Percentiles rank a stretch among this genome's conserved stretches.
phyloP scores from a whole-genome alignment of 2,797 vertebrate species.

The Macropus fuliginosus region DNA sequence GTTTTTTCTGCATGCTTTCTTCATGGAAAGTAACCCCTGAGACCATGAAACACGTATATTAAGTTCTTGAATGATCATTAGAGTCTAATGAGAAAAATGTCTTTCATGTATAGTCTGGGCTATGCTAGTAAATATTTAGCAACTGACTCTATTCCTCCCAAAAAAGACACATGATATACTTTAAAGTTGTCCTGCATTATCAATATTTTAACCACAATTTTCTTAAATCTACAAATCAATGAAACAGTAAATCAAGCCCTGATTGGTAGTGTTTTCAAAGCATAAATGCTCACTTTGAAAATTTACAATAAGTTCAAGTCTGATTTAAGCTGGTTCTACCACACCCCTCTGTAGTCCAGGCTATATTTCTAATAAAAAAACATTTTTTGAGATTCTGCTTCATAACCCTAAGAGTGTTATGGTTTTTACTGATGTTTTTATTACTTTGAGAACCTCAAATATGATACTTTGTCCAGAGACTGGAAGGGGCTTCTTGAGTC shows the following conservation, averaged over 20 bases:
- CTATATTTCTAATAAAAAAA: neutral
- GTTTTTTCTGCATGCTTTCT: neutral
- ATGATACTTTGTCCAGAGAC: neutral
- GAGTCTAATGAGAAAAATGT: neutral
- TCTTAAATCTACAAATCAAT: neutral
- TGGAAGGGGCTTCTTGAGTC: neutral
- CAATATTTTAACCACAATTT: neutral
- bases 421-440: too few species aligned
- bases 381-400: neutral
- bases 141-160: neutral
- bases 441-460: neutral
- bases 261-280: too few species aligned
- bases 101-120: neutral
- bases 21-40: neutral
- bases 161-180: too few species aligned
- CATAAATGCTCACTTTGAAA: neutral
- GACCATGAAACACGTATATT: neutral
- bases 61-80: neutral
- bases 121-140: neutral
- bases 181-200: neutral
- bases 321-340: neutral
- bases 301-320: neutral
- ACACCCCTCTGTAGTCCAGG: neutral
- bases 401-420: neutral
- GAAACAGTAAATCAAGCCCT: neutral